Evolutionary conservation across 2,113 vertebrate genomes (phyloP), one percentile per base, ranked within the genome.

Genomic region (Rhea americana): DNA sequence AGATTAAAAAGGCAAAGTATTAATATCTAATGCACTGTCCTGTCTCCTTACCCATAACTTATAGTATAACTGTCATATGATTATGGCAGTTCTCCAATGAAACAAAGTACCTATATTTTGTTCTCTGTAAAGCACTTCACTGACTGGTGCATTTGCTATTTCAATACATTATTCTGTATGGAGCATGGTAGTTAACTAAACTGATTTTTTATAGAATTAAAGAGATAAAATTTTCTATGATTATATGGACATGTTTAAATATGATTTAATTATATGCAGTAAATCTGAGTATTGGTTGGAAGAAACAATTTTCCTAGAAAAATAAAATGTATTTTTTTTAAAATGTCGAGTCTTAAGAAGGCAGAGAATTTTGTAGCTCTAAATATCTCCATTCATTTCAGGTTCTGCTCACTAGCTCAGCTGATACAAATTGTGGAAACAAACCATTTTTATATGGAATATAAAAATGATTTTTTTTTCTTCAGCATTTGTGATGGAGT

Each of bases 1-100:
- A 97, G 93, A 96, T 97, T 97, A 91, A 96, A 97, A 97, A 96
- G 87, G 68, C 80, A 90, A 96, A 96, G 89, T 97, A 93, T 97
- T 97, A 96, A 96, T 35, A 35, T 96, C 96, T 94, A 93, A 92
- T 45, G 63, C 85, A 85, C 58, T 87, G 48, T 93, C 88, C 92
- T 96, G 94, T 96, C 96, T 96, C 75, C 82, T 86, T 90, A 50
- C 48, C 93, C 83, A 16, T 50, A 93, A 96, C 78, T 93, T 94
- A 82, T n/a, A 90, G 73, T 80, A 41, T 63, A 93, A 75, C 89
- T 95, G 95, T 95, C 96, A 93, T 25, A 58, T 11, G 48, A 80
- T 86, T 48, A 92, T 91, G 94, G 93, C 93, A 96, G 95, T 39
- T 97, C 94, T 95, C 68, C 89, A 19, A 72, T 94, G 96, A 96